phyloP scores from a whole-genome alignment of 2,113 vertebrate genomes.

The Zosterops pallidus region DNA sequence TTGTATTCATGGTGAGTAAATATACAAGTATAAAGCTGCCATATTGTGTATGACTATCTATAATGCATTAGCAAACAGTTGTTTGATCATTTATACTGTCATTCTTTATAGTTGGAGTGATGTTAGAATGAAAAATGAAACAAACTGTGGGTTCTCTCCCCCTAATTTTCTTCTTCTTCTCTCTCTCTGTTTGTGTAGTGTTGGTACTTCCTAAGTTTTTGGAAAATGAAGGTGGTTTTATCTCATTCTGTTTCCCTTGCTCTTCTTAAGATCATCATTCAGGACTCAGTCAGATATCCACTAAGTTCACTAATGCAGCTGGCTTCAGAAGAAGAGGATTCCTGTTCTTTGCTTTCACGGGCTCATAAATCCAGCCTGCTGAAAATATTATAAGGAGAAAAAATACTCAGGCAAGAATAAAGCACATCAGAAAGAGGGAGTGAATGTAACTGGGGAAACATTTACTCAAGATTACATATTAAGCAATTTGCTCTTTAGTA shows the following conservation, averaged over 20 bases:
- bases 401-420: conserved; percentile 48
- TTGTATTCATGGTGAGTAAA: conserved; percentile 61
- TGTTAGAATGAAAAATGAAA: conserved; percentile 46
- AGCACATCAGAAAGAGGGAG: conserved; percentile 43
- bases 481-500: conserved; percentile 56
- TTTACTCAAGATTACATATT: conserved; percentile 64
- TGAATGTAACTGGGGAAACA: conserved; percentile 37
- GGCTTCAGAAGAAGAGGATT: conserved; percentile 36
- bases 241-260: neutral
- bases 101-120: conserved; percentile 46
- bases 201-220: neutral
- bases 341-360: conserved; percentile 44
- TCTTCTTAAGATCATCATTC: neutral
- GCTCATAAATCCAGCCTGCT: conserved; percentile 52
- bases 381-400: conserved; percentile 47
- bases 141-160: neutral
- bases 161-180: neutral
- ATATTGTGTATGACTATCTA: conserved; percentile 58
- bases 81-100: conserved; percentile 63
- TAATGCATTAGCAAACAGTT: conserved; percentile 61
- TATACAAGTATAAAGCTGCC: conserved; percentile 65
- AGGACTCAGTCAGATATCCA: conserved; percentile 12
- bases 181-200: neutral
- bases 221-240: neutral
- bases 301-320: conserved; percentile 23